phyloP scores from a whole-genome alignment of 2,888 invertebrate genomes.

The Galerucella nymphaeae region DNA sequence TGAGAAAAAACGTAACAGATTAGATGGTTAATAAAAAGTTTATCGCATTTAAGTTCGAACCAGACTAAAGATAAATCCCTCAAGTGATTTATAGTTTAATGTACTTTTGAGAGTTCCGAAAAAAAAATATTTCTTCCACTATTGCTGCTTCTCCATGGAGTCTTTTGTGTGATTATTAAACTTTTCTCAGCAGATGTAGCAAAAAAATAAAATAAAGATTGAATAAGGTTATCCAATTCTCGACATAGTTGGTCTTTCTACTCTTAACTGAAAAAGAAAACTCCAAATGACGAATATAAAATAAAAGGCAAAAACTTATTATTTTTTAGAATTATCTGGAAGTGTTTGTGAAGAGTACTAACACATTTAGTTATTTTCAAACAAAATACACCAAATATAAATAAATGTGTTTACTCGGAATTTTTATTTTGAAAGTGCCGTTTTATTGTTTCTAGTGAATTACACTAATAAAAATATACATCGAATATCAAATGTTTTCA shows the following conservation, averaged over 20 bases:
- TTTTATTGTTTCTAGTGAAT: too few species aligned
- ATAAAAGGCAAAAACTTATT: too few species aligned
- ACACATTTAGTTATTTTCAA: too few species aligned
- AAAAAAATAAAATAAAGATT: constrained; percentile 18
- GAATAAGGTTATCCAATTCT: not conserved
- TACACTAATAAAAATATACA: too few species aligned
- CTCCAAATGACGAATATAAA: too few species aligned
- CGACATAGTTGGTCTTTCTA: not conserved
- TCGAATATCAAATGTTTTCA: too few species aligned
- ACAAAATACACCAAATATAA: too few species aligned
- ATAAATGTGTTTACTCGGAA: too few species aligned
- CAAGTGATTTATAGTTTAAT: constrained; percentile 32
- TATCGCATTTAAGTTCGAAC: constrained; percentile 20
- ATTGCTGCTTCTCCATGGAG: not conserved
- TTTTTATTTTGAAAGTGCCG: too few species aligned
- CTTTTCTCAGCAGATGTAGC: constrained; percentile 5
- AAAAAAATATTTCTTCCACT: constrained; percentile 6
- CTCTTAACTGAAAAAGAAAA: too few species aligned
- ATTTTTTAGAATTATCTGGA: too few species aligned
- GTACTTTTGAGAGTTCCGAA: constrained; percentile 17
- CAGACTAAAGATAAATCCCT: constrained; percentile 36
- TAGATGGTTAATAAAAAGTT: constrained; percentile 12
- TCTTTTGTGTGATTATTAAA: not conserved
- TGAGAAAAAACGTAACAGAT: constrained; percentile 72
- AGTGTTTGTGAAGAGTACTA: too few species aligned